Evolutionary conservation across 2,113 vertebrate species (phyloP).

Genomic region (Diadophis punctatus): DNA sequence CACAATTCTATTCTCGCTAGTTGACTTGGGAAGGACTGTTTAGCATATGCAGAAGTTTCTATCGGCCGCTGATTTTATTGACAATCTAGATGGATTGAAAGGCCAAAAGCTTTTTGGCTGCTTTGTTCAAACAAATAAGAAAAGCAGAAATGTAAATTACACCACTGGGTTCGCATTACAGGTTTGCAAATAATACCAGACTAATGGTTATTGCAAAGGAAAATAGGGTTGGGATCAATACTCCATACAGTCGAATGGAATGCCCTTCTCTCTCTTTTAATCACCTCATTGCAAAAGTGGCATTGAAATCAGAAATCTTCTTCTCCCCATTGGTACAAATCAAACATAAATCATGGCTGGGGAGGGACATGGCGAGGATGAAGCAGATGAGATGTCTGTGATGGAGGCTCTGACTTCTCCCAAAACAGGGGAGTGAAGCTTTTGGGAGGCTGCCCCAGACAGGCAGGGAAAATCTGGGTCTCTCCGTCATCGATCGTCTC

Average conservation of each 20-base stretch:
- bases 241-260: constrained; percentile 83
- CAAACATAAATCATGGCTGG: constrained; percentile 94
- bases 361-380: constrained; percentile 67
- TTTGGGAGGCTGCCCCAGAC: background rate
- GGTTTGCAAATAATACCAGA: constrained; percentile 80
- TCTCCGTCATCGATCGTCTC: background rate
- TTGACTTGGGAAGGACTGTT: constrained; percentile 72
- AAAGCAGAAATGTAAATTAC: constrained; percentile 81
- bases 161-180: constrained; percentile 79
- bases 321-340: constrained; percentile 90
- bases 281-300: constrained; percentile 94
- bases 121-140: constrained; percentile 81
- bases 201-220: constrained; percentile 98
- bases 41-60: constrained; percentile 72
- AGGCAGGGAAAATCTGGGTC: background rate
- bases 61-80: constrained; percentile 79
- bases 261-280: constrained; percentile 84
- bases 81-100: constrained; percentile 77
- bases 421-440: background rate
- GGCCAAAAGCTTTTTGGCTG: constrained; percentile 74
- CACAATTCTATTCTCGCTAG: constrained; percentile 58
- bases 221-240: constrained; percentile 98
- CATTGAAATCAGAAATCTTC: constrained; percentile 90
- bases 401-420: background rate
- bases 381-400: constrained; percentile 34